These are phyloP conservation scores for Anomalospiza imberbis DNA, from an alignment of 2,797 vertebrate genomes.

Conservation along the genomic window DNA sequence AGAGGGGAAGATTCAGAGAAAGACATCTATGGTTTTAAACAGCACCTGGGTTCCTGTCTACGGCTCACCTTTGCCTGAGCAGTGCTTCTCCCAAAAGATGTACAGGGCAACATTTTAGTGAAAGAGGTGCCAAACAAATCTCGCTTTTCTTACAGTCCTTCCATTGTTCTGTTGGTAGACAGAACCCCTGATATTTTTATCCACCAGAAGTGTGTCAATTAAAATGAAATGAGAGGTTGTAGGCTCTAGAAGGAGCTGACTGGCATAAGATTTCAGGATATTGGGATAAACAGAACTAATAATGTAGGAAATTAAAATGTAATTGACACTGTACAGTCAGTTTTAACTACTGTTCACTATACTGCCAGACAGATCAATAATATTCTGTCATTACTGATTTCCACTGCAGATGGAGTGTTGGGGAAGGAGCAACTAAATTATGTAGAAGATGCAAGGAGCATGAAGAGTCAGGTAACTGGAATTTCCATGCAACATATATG, in stretches of 20 bases:
- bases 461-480: neutral
- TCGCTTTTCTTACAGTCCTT: neutral
- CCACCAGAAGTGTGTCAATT: neutral
- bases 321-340: neutral
- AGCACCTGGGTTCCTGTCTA: neutral
- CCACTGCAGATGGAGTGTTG: neutral
- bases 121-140: neutral
- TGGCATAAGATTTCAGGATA: neutral
- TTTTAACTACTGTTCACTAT: neutral
- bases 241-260: neutral
- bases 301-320: neutral
- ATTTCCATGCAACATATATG: neutral
- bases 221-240: neutral
- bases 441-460: neutral
- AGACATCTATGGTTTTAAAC: neutral
- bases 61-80: neutral
- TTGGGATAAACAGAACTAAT: neutral
- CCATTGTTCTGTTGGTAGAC: neutral
- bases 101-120: neutral
- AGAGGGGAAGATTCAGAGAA: neutral
- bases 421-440: neutral
- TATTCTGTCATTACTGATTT: neutral
- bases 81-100: neutral
- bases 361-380: neutral
- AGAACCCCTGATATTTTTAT: neutral